Evolutionary conservation across 2,888 invertebrate genomes (phyloP), one percentile per base, ranked within the genome.

Genomic region (Sesia bembeciformis): DNA sequence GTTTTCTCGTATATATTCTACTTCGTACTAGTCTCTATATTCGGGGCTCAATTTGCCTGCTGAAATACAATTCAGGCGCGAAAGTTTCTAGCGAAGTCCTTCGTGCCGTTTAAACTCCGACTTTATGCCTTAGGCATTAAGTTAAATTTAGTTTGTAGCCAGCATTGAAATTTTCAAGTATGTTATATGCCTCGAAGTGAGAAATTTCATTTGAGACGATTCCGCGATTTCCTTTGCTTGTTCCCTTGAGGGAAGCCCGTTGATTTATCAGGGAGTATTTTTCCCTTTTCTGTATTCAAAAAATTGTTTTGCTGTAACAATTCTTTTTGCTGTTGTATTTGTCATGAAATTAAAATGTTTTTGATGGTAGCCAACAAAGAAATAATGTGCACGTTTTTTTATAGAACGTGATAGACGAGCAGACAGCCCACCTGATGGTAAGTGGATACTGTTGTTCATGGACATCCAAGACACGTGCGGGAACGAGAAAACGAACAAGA

Each of bases 171-270:
- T 63, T 69, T 70, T 68, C 70, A 62, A 75, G 77, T 75, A 74
- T 75, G 76, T 75, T 78, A 74, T 76, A 74, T 60, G 76, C 68
- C 70, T 72, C 66, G 75, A 72, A 78, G 83, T 82, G 76, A 78
- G 82, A 86, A 86, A 87, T 85, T 87, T 87, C 82, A 85, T 87
- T 86, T 85, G 82, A 77, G 84, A 81, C 81, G 79, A 83, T 84
- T 85, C 78, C 74, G 76, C 81, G 83, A 86, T 81, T 82, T 79
- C 71, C 68, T 68, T 64, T 68, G 62, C 75, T 70, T 66, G 73
- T 74, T 72, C 80, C 84, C 81, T 65, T 39, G 68, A 74, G 84
- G 74, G 69, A 59, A 64, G 65, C 58, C 66, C 71, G 79, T 80
- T 85, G 86, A 86, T 85, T 87, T 87, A 84, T 83, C 72, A 72